Evolutionary conservation across 2,113 vertebrate species (phyloP).

Genomic region (Maylandia zebra): DNA sequence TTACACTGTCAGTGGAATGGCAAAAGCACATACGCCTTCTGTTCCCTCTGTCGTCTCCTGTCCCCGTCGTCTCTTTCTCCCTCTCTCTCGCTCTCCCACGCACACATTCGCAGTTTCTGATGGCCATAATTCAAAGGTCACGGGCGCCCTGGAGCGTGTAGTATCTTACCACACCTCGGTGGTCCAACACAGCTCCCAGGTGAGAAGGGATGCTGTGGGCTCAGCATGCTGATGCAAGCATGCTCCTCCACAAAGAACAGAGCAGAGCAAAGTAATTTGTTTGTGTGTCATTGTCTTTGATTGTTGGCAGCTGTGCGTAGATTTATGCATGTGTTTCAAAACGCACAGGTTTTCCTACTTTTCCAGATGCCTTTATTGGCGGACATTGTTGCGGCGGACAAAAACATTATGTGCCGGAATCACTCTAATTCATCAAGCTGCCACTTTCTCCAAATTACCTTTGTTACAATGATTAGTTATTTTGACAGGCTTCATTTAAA

Average conservation of each 20-base stretch:
- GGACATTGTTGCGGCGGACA: background rate
- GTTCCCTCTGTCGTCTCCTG: background rate
- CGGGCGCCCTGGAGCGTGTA: constrained; percentile 43
- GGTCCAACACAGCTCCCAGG: constrained; percentile 60
- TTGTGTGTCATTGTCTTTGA: constrained; percentile 54
- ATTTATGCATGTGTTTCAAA: background rate
- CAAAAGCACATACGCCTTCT: constrained; percentile 11
- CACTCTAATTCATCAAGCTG: background rate
- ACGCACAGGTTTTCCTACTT: background rate
- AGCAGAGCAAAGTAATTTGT: constrained; percentile 41
- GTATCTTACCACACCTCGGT: constrained; percentile 61
- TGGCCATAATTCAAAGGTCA: constrained; percentile 59
- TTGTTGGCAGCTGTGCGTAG: background rate
- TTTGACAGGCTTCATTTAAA: background rate
- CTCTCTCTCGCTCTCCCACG: background rate
- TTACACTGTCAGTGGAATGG: constrained; percentile 42
- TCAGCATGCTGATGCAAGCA: constrained; percentile 64
- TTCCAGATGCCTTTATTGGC: background rate
- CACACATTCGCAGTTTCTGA: constrained; percentile 1
- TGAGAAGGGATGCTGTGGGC: constrained; percentile 57
- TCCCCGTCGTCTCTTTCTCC: background rate
- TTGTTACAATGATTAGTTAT: background rate
- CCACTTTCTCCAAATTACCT: background rate
- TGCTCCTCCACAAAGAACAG: constrained; percentile 34
- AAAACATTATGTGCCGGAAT: background rate